A percentile compares a stretch with the other conserved stretches of the same genome.
These are phyloP conservation scores for Embiotoca jacksoni DNA, from an alignment of 2,113 vertebrate genomes.

Conservation along the genomic window DNA sequence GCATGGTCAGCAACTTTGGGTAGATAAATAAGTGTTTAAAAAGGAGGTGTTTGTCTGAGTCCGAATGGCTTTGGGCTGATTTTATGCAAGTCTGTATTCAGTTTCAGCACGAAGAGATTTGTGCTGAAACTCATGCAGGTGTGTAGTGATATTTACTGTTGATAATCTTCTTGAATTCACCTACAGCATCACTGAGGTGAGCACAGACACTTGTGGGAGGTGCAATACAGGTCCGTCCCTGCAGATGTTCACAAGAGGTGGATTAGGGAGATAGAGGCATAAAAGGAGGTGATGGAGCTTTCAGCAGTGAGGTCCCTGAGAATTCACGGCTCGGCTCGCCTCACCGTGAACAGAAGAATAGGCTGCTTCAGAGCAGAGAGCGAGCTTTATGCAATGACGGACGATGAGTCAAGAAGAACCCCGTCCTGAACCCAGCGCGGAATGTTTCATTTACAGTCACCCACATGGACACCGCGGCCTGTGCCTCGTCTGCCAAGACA, in stretches of 20 bases:
- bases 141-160: slow-evolving; percentile 37
- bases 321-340: slow-evolving; percentile 55
- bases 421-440: slow-evolving; percentile 66
- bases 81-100: slow-evolving; percentile 23
- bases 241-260: slow-evolving; percentile 59
- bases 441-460: slow-evolving; percentile 77
- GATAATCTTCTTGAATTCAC: slow-evolving; percentile 42
- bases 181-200: slow-evolving; percentile 8
- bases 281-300: slow-evolving; percentile 60
- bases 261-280: slow-evolving; percentile 51
- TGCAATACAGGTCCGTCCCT: background rate
- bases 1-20: slow-evolving; percentile 29
- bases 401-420: slow-evolving; percentile 77
- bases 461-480: slow-evolving; percentile 55
- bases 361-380: slow-evolving; percentile 55
- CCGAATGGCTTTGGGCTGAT: slow-evolving; percentile 2
- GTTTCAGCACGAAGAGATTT: slow-evolving; percentile 43
- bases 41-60: slow-evolving; percentile 19
- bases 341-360: slow-evolving; percentile 59
- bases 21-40: slow-evolving; percentile 31
- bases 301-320: slow-evolving; percentile 57
- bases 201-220: background rate
- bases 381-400: slow-evolving; percentile 64
- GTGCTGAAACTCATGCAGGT: slow-evolving; percentile 50
- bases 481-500: slow-evolving; percentile 62